These are phyloP conservation scores for Lophura nycthemera DNA, from an alignment of 2,113 vertebrate species.

Conservation along the genomic window DNA sequence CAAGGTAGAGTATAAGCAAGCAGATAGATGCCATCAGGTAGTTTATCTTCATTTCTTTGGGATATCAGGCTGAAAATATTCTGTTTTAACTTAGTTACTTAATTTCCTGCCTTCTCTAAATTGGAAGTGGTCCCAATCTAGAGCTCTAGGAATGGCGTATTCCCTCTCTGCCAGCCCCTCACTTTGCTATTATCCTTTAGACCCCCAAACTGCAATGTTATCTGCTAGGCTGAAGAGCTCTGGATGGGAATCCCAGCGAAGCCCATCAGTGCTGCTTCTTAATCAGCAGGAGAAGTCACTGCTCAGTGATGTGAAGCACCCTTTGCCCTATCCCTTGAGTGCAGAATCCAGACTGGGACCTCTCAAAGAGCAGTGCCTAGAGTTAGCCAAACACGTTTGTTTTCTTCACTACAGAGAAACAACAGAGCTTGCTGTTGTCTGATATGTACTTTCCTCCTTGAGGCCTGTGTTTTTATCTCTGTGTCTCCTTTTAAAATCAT, in stretches of 20 bases:
- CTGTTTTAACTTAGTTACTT: background rate
- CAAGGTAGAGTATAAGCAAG: background rate
- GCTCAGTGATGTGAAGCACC: conserved; percentile 67
- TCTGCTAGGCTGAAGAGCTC: conserved; percentile 38
- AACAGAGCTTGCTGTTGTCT: background rate
- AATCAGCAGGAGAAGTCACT: conserved; percentile 61
- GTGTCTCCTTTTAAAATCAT: background rate
- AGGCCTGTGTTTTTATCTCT: background rate
- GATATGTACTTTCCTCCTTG: background rate
- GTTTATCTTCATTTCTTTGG: background rate
- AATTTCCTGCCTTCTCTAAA: background rate
- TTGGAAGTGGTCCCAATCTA: background rate
- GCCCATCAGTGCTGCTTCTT: conserved; percentile 54
- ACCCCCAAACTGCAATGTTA: conserved; percentile 3
- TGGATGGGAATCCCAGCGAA: conserved; percentile 51
- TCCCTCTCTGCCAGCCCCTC: background rate
- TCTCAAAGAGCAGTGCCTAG: background rate
- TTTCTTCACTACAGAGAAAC: background rate
- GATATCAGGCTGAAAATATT: background rate
- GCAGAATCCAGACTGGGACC: conserved; percentile 24
- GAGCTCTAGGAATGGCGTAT: background rate
- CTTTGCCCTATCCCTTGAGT: conserved; percentile 57
- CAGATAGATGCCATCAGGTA: background rate
- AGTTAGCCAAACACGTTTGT: background rate
- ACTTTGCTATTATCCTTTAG: conserved; percentile 38